A percentile compares a stretch with the other conserved stretches of the same genome.
These are phyloP conservation scores for Limnephilus rhombicus DNA, from an alignment of 2,888 invertebrate species.

Conservation along the genomic window DNA sequence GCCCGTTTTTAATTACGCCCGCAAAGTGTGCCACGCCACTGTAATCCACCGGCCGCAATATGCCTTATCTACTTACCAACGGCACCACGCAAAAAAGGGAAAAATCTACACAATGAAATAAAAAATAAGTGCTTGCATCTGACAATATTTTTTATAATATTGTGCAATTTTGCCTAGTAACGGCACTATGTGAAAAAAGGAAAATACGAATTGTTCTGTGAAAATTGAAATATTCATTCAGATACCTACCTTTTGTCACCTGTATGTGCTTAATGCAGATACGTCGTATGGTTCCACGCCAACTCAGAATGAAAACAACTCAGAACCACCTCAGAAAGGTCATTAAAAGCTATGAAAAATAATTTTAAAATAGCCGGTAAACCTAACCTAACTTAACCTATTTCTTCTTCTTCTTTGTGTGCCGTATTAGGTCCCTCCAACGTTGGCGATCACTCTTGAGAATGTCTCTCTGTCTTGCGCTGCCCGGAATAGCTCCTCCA, in stretches of 20 bases:
- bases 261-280: neutral
- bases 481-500: no score
- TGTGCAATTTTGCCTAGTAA: neutral
- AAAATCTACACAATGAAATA: neutral
- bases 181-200: neutral
- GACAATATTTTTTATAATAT: neutral
- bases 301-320: no score
- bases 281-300: no score
- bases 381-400: no score
- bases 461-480: no score
- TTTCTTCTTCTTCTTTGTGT: no score
- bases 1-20: slow-evolving; percentile 36
- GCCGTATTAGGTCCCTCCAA: no score
- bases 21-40: slow-evolving; percentile 18
- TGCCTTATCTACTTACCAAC: neutral
- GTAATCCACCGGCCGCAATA: slow-evolving; percentile 10
- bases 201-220: neutral
- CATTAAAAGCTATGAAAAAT: no score
- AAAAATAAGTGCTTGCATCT: neutral
- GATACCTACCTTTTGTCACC: neutral
- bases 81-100: neutral
- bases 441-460: no score
- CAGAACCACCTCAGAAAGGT: no score
- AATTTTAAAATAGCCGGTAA: no score
- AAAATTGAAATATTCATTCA: neutral